phyloP scores from a whole-genome alignment of 2,797 vertebrate species.

The Eutrigla gurnardus region DNA sequence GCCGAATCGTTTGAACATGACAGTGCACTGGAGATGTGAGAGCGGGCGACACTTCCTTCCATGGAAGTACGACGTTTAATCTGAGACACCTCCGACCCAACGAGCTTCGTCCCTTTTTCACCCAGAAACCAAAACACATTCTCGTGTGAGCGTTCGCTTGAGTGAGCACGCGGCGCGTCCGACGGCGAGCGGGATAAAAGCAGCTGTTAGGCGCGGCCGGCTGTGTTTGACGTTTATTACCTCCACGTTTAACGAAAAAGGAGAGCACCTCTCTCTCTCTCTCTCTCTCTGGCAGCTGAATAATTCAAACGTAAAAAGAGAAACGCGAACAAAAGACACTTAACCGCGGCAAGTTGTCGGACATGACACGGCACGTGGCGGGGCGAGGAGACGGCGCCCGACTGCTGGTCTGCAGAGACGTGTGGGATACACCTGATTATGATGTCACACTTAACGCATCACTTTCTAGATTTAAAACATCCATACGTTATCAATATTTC shows the following conservation, averaged over 20 bases:
- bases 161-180: conserved; percentile 77
- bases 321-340: conserved; percentile 81
- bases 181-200: conserved; percentile 83
- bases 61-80: conserved; percentile 79
- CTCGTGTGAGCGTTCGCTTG: conserved; percentile 76
- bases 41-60: conserved; percentile 76
- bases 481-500: conserved; percentile 41
- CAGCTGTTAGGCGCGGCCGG: conserved; percentile 86
- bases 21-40: conserved; percentile 67
- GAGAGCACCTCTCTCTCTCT: too few species aligned
- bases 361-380: conserved; percentile 84
- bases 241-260: conserved; percentile 75
- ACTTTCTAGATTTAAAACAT: conserved; percentile 7
- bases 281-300: conserved; percentile 85
- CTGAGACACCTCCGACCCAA: conserved; percentile 87
- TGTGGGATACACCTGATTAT: conserved; percentile 26
- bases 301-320: conserved; percentile 86
- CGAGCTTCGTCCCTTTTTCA: conserved; percentile 83
- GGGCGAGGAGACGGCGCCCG: conserved; percentile 71
- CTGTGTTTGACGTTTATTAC: conserved; percentile 85
- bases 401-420: conserved; percentile 32
- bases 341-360: conserved; percentile 78
- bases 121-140: conserved; percentile 67
- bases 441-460: too few species aligned
- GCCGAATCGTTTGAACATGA: conserved; percentile 75